Conservation (phyloP, 2,888 invertebrate genomes). For the Kryphioiulus occultus region DNA sequence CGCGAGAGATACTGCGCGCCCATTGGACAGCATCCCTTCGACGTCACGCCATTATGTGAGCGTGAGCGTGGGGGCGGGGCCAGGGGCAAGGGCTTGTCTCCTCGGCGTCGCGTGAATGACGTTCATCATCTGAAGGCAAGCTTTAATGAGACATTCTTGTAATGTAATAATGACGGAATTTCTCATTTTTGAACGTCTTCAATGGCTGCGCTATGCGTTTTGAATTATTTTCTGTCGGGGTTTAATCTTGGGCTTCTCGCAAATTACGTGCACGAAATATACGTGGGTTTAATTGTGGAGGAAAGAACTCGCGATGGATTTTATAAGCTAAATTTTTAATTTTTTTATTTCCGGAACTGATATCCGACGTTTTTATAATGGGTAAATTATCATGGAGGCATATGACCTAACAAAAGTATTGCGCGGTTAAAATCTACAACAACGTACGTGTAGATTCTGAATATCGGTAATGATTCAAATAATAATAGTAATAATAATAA, state of each 20-base stretch:
- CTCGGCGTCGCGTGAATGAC: neutral
- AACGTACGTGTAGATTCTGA: no score
- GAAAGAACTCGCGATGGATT: neutral
- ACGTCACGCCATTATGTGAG: conserved; percentile 20
- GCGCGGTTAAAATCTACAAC: no score
- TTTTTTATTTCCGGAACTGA: neutral
- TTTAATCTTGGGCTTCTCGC: neutral
- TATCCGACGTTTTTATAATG: neutral
- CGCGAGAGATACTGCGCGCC: neutral
- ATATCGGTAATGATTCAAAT: no score
- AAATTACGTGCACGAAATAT: neutral
- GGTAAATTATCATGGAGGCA: no score
- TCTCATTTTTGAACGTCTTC: conserved; percentile 28
- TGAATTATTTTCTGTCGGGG: neutral
- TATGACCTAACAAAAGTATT: no score
- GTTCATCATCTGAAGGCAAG: neutral
- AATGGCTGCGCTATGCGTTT: conserved; percentile 15
- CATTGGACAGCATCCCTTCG: neutral
- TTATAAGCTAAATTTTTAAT: neutral
- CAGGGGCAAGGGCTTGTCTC: neutral
- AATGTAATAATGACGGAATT: conserved; percentile 36
- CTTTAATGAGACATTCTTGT: conserved; percentile 29
- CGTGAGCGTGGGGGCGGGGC: neutral
- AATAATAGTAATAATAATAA: no score
- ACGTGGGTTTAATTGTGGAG: neutral